Base-by-base conservation (phyloP, 2,797 vertebrate species). In the Myotis daubentonii region DNA sequence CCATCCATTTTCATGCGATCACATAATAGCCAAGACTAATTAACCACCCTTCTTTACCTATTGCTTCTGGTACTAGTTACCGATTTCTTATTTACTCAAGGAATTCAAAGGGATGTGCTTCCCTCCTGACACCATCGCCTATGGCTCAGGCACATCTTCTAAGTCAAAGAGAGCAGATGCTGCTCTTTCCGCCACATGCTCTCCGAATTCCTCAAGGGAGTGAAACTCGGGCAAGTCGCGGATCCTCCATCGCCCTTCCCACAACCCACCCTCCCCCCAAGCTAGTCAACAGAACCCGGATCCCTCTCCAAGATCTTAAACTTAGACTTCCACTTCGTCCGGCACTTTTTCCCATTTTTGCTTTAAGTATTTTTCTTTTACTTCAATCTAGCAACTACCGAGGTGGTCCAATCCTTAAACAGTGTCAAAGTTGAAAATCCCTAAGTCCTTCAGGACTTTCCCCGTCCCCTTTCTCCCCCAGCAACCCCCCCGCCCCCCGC, bases 401-500 rank as follows among this genome's bases (percentile, higher is more conserved):
- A 38, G 55, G 20, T 5, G 44, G 68, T 36, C 70, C 41, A 55
- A 20, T 41, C 65, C 44, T 71, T 74, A 47, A 66, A 87, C 66
- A 71, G 0, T 22, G 49, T 9, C 28, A 80, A 92, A 97, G 96
- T 92, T 96, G 55, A 10, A 75, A 91, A 57, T 30, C 47, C 74
- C 25, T 57, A 49, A 33, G 55, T 75, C 57, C 70, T 51, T 66
- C 41, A 3, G 33, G 20, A 49, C 33, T 33, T 33, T 33, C 25
- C 20, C 33, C 0, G 0, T 8, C 33, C 11, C 33, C 22, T 11
- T 13, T 57, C 16, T 23, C 49, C 7, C n/a, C 16, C 66, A 10
- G 53, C 55, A 11, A 25, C 22, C 1, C 10, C 55, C 11, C 16
- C 47, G 1, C 3, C 2, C 28, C 44, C 33, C 5, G 13, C 36